Base-by-base conservation (phyloP, 2,888 invertebrate species). In the Melipona beecheii region DNA sequence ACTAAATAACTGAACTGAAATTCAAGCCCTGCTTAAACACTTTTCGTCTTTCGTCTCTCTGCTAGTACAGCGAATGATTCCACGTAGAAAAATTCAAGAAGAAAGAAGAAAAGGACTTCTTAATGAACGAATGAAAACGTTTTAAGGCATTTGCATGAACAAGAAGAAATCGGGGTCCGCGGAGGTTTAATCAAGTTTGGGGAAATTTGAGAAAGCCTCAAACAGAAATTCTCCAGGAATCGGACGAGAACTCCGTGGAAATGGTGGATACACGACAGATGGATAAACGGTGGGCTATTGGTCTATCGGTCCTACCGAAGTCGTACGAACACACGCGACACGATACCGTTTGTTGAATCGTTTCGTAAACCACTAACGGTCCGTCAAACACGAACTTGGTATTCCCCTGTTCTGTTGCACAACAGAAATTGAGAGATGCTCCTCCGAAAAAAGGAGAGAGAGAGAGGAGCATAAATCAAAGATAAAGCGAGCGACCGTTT, bases 281-380 rank as follows among this genome's bases (percentile, higher is more conserved):
- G 9, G 17, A 27, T 17, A 17, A 17, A 27, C 17, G 6, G 17
- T 71, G 43, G 24, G 2, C 49, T 72, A 72, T 43, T 11, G 60
- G 72, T 60, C 60, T 19, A 58, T 58, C n/a, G 56, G 1, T 5
- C 15, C 13, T 5, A 15, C 15, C 54, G 13, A 68, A 27, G 19
- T 49, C 19, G 17, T 31, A 64, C 31, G 0, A 24, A 74, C 24
- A 64, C 64, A 27, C 21, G 73, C n/a, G 50, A 74, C 52, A 36
- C 64, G 73, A 74, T 74, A 64, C n/a, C 31, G 2, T 54, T 27
- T 72, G 60, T 60, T 49, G 64, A n/a, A 74, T 21, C 24, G 65
- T 74, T 65, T 74, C 65, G 74, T 65, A 65, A 74, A 74, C 54
- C 70, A 11, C 21, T 74, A 74, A 74, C 65, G 74, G 65, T 36